Evolutionary conservation across 2,113 vertebrate species (phyloP).

Genomic region (Oncorhynchus keta): DNA sequence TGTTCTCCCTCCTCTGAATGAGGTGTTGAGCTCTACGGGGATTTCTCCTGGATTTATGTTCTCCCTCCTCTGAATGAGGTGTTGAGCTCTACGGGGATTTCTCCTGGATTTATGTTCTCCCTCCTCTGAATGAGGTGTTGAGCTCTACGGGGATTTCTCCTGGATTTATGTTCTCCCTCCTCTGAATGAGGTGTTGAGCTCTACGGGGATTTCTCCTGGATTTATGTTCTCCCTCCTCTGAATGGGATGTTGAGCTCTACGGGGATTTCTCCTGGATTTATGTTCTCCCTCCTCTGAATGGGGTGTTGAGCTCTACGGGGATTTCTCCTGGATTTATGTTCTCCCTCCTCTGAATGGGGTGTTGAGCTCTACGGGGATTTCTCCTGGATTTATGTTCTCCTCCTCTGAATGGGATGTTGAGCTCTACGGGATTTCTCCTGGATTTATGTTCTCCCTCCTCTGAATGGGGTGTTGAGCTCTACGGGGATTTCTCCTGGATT

Average conservation of each 20-base stretch:
- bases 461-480: constrained; percentile 42
- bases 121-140: constrained; percentile 51
- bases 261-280: constrained; percentile 14
- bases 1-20: constrained; percentile 23
- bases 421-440: not conserved
- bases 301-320: constrained; percentile 33
- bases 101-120: constrained; percentile 27
- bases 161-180: constrained; percentile 7
- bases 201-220: constrained; percentile 14
- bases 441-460: constrained; percentile 43
- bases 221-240: constrained; percentile 25
- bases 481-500: constrained; percentile 17
- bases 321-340: constrained; percentile 18
- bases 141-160: constrained; percentile 17
- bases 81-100: not conserved
- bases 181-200: constrained; percentile 41
- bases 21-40: constrained; percentile 34
- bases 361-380: constrained; percentile 24
- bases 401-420: constrained; percentile 1
- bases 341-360: constrained; percentile 35
- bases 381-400: constrained; percentile 9
- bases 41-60: constrained; percentile 6
- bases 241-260: too few relatives aligned
- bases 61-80: constrained; percentile 17
- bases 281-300: constrained; percentile 49